A percentile compares a stretch with the other conserved stretches of the same genome.
phyloP scores from a whole-genome alignment of 2,113 vertebrate species.

The Prunella fulvescens region DNA sequence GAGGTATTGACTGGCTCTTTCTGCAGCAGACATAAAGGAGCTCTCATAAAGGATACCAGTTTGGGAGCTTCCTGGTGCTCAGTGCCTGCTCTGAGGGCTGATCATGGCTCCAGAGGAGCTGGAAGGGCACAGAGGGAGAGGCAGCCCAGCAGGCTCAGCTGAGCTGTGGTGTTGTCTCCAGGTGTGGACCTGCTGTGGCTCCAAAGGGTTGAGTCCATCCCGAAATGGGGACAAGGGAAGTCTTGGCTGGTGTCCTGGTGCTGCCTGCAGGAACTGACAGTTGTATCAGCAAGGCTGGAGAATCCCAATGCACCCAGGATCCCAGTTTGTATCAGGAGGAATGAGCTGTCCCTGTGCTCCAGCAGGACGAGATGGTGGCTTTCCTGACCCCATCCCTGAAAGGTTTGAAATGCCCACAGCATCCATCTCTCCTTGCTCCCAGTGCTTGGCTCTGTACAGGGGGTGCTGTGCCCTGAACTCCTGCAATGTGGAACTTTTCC shows the following conservation, averaged over 20 bases:
- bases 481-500: background rate
- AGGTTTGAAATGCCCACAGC: background rate
- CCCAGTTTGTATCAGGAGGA: background rate
- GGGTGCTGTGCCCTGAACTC: background rate
- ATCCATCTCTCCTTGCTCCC: background rate
- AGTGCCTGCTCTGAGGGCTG: background rate
- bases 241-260: background rate
- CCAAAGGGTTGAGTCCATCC: background rate
- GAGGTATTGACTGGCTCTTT: background rate
- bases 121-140: background rate
- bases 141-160: background rate
- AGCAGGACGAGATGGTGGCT: background rate
- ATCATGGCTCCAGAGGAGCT: background rate
- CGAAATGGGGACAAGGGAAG: rapidly evolving
- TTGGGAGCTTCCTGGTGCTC: background rate
- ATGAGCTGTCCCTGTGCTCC: background rate
- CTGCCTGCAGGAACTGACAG: background rate
- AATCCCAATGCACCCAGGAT: background rate
- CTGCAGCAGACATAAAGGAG: background rate
- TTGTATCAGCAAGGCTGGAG: background rate
- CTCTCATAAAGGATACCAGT: background rate
- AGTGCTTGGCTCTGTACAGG: background rate
- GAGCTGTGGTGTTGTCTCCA: background rate
- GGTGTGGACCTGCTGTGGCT: background rate
- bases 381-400: background rate